Evolutionary conservation across 2,888 invertebrate genomes (phyloP).

Genomic region (Isoperla grammatica): DNA sequence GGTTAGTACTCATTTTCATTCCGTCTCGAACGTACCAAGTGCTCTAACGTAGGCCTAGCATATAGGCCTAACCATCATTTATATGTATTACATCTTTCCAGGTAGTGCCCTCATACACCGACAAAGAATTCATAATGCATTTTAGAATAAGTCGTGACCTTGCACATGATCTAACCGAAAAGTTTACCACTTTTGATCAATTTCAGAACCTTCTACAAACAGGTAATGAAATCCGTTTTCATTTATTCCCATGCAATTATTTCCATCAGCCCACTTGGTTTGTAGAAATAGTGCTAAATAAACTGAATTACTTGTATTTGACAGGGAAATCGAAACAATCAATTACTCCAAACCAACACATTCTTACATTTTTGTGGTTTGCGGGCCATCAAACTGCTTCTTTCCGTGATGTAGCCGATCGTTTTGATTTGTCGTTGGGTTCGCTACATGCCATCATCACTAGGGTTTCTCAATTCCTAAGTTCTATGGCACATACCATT

Average conservation of each 20-base stretch:
- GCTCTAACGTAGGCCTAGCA: too few relatives aligned
- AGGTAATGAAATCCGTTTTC: too few relatives aligned
- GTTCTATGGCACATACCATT: background rate
- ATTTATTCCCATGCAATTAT: too few relatives aligned
- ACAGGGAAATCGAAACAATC: background rate
- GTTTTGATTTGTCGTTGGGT: constrained; percentile 8
- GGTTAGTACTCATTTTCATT: too few relatives aligned
- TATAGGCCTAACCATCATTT: too few relatives aligned
- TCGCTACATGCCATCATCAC: background rate
- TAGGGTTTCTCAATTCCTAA: background rate
- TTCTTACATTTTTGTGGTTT: constrained; percentile 2
- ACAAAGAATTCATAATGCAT: constrained; percentile 4
- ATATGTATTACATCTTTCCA: too few relatives aligned
- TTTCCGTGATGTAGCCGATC: constrained; percentile 13
- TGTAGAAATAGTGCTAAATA: too few relatives aligned
- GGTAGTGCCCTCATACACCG: background rate
- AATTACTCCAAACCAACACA: constrained; percentile 18
- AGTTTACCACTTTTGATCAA: background rate
- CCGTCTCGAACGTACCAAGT: too few relatives aligned
- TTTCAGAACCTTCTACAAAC: background rate
- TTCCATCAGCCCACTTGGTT: too few relatives aligned
- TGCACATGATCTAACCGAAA: background rate
- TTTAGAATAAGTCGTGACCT: background rate
- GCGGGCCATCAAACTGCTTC: too few relatives aligned
- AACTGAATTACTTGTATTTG: background rate